Evolutionary conservation across 2,888 invertebrate species (phyloP).

Genomic region (Trypoxylon attenuatum): DNA sequence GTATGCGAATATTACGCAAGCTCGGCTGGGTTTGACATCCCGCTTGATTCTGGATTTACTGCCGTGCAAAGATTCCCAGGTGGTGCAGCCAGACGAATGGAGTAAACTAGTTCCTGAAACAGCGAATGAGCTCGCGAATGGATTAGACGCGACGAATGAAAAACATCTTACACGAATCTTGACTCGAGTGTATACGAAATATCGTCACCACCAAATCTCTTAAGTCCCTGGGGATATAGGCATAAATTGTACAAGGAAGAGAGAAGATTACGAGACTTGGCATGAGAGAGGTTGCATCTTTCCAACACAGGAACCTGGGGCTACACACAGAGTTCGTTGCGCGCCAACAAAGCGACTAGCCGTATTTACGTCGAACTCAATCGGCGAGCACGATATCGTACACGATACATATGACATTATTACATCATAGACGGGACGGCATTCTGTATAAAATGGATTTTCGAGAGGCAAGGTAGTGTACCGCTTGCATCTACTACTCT

Average conservation of each 20-base stretch:
- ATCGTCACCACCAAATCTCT: slow-evolving; percentile 40
- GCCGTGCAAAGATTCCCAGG: too few relatives aligned
- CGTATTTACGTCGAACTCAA: slow-evolving; percentile 36
- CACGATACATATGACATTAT: slow-evolving; percentile 29
- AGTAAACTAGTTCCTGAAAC: slow-evolving; percentile 1
- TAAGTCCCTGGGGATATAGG: slow-evolving; percentile 32
- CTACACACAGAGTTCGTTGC: slow-evolving; percentile 21
- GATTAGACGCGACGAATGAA: background rate
- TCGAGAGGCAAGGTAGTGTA: slow-evolving; percentile 15
- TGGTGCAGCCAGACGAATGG: background rate
- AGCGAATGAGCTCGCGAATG: background rate
- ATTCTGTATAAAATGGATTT: slow-evolving; percentile 46
- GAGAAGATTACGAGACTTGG: slow-evolving; percentile 37
- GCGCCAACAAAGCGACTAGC: background rate
- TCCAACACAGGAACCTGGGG: slow-evolving; percentile 14
- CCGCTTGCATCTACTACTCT: slow-evolving; percentile 2
- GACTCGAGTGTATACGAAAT: slow-evolving; percentile 31
- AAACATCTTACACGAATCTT: slow-evolving; percentile 26
- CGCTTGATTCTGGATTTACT: background rate
- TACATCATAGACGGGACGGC: slow-evolving; percentile 20
- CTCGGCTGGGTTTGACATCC: background rate
- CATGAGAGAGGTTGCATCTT: slow-evolving; percentile 15
- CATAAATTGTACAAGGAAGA: slow-evolving; percentile 43
- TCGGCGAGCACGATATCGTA: slow-evolving; percentile 25
- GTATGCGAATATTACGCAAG: background rate